Evolutionary conservation across 2,888 invertebrate species (phyloP), one percentile per base, ranked within the genome.

Genomic region (Aporophyla lueneburgensis): DNA sequence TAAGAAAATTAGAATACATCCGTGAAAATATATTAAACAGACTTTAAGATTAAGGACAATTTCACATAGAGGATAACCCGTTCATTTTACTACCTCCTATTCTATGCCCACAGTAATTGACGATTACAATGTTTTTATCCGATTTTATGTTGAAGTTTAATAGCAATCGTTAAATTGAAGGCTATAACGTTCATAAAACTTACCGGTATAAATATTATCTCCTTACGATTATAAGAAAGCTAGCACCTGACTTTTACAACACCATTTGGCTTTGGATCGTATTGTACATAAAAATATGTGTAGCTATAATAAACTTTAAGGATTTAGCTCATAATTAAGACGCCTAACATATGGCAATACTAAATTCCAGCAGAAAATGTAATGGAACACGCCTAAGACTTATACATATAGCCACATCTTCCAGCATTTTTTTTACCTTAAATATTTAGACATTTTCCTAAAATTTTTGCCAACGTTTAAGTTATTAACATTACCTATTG

Each of bases 181-280:
- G 54, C 58, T 59, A 51, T 59, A n/a, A 43, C 14, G n/a, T 46
- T 46, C 10, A 46, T 75, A 63, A 68, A 58, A 54, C 54, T 65
- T 65, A 6, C 49, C 27, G 53, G 56, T 51, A 63, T 68, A 74
- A 59, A 65, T 59, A 74, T 65, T 63, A 63, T 53, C 24, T 7
- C 40, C 56, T 68, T 68, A 75, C 63, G 67, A 75, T 68, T 68
- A 43, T 63, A 53, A 33, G 53, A 53, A 59, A 79, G 19, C 40
- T 68, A 68, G n/a, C 58, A 65, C 33, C 59, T 81, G 69, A 80
- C 65, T 80, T 80, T 75, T 75, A 79, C 40, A 21, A 21, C 63
- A 40, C 40, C 40, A 46, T 71, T 78, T 51, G 12, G 49, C 16
- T 79, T 79, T 54, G 16, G 43, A 40, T 27, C 21, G 49, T 46